phyloP scores from a whole-genome alignment of 2,113 vertebrate genomes.

The Chiloscyllium plagiosum region DNA sequence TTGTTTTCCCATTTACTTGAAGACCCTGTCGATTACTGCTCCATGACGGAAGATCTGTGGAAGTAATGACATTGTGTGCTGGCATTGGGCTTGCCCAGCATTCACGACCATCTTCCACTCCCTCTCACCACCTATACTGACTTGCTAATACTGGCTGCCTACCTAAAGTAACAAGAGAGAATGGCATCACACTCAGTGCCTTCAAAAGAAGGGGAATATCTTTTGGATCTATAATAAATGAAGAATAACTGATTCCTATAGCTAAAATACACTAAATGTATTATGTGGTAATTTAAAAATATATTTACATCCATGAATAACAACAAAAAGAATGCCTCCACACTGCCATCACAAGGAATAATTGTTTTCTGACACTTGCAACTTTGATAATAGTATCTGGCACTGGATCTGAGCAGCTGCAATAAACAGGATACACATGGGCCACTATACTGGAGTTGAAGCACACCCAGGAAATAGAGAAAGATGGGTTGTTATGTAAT shows the following conservation, averaged over 20 bases:
- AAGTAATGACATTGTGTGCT: background rate
- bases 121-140: background rate
- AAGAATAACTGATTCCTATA: background rate
- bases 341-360: background rate
- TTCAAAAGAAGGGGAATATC: background rate
- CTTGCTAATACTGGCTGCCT: background rate
- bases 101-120: background rate
- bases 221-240: background rate
- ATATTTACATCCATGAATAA: background rate
- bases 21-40: background rate
- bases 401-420: constrained; percentile 3
- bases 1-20: background rate
- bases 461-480: background rate
- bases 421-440: background rate
- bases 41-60: too few species aligned
- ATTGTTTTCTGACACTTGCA: constrained; percentile 26
- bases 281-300: background rate
- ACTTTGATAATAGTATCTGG: background rate
- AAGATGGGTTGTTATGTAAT: background rate
- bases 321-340: background rate
- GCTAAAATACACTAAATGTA: background rate
- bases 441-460: background rate
- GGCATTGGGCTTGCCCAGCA: background rate
- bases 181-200: background rate
- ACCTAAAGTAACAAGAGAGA: background rate